Percentiles rank a stretch among this genome's conserved stretches.
Conservation (phyloP, 2,888 invertebrate species). For the Catocala nupta region DNA sequence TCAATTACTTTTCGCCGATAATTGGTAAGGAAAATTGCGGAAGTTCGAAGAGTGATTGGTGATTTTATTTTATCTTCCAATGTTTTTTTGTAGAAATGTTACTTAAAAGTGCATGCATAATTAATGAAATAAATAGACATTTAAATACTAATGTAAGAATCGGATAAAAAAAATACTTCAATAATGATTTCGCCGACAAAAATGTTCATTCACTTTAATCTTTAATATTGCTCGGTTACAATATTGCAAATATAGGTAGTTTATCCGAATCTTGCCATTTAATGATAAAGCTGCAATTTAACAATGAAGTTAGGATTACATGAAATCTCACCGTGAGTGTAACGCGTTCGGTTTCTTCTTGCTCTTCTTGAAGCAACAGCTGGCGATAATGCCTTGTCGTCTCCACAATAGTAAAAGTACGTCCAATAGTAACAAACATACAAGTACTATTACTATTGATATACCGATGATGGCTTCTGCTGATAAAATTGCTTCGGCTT, state of each 20-base stretch:
- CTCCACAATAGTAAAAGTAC: slow-evolving; percentile 90
- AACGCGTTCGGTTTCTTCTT: slow-evolving; percentile 82
- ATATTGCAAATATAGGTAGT: too few relatives aligned
- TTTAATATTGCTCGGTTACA: too few relatives aligned
- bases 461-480: slow-evolving; percentile 93
- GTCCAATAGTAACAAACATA: slow-evolving; percentile 93
- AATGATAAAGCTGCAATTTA: slow-evolving; percentile 15
- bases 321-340: slow-evolving; percentile 66
- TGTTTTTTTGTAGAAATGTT: too few relatives aligned
- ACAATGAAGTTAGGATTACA: slow-evolving; percentile 13
- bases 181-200: too few relatives aligned
- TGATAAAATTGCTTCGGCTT: slow-evolving; percentile 77
- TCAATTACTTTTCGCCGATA: slow-evolving; percentile 39
- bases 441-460: slow-evolving; percentile 91
- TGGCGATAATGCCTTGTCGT: slow-evolving; percentile 90
- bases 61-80: too few relatives aligned
- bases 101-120: too few relatives aligned
- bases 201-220: too few relatives aligned
- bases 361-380: slow-evolving; percentile 87
- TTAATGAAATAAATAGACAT: too few relatives aligned
- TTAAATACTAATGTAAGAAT: too few relatives aligned
- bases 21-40: slow-evolving; percentile 26
- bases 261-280: slow-evolving; percentile 13
- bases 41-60: too few relatives aligned
- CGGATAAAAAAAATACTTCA: too few relatives aligned